Evolutionary conservation across 2,888 invertebrate species (phyloP).

Genomic region (Nomada goodeniana): DNA sequence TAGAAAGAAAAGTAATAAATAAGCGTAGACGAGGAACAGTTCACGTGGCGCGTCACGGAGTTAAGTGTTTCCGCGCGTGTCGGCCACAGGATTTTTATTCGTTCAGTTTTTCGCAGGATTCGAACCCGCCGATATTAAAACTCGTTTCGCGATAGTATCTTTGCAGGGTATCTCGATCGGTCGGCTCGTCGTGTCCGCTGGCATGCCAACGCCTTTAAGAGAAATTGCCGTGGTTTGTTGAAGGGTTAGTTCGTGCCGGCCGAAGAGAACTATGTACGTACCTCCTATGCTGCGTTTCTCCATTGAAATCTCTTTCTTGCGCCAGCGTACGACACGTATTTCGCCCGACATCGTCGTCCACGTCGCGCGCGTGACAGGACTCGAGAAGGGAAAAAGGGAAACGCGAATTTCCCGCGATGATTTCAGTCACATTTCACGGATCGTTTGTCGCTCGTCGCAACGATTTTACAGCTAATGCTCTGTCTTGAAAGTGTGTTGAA

Average conservation of each 20-base stretch:
- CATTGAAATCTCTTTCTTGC: constrained; percentile 17
- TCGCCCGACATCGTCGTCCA: constrained; percentile 14
- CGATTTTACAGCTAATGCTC: too few relatives aligned
- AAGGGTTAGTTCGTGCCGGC: constrained; percentile 29
- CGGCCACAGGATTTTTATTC: constrained; percentile 35
- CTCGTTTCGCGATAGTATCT: constrained; percentile 59
- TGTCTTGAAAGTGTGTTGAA: too few relatives aligned
- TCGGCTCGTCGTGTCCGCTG: constrained; percentile 51
- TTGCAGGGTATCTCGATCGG: constrained; percentile 55
- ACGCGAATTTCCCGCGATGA: constrained; percentile 18
- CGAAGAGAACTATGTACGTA: not conserved
- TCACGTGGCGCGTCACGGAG: not conserved
- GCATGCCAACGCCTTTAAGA: constrained; percentile 66
- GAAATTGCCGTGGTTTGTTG: constrained; percentile 59
- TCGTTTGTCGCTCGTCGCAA: not conserved
- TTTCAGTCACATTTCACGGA: constrained; percentile 6
- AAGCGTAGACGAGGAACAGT: constrained; percentile 1
- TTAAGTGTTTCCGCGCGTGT: constrained; percentile 29
- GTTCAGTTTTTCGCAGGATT: constrained; percentile 35
- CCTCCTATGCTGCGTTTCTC: constrained; percentile 10
- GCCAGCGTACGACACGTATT: constrained; percentile 14
- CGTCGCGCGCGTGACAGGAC: constrained; percentile 20
- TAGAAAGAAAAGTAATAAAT: not conserved
- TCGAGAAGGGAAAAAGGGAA: not conserved
- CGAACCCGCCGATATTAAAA: constrained; percentile 52